These are phyloP conservation scores for Seriola quinqueradiata DNA, from an alignment of 2,113 vertebrate genomes.

Conservation along the genomic window DNA sequence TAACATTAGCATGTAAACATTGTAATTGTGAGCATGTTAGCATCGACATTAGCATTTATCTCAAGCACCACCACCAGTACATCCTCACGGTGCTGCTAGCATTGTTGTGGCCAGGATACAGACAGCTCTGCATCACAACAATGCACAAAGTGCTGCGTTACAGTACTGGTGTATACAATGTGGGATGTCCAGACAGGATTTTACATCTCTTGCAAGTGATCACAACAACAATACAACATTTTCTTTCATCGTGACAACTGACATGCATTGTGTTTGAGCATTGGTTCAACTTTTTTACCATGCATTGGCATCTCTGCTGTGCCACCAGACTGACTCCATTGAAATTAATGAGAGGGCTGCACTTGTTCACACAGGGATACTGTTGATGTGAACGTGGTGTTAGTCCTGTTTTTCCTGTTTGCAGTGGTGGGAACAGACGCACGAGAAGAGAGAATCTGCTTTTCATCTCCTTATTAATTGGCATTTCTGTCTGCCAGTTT, in stretches of 20 bases:
- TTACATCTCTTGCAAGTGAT: neutral
- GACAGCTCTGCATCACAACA: no score
- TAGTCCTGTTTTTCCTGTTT: neutral
- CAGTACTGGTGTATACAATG: neutral
- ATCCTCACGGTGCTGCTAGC: no score
- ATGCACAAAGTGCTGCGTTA: neutral
- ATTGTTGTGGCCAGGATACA: no score
- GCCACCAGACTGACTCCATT: neutral
- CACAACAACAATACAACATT: neutral
- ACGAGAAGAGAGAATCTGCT: neutral
- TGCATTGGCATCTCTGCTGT: neutral
- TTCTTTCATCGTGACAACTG: neutral
- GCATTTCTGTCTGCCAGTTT: neutral
- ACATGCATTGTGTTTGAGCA: neutral
- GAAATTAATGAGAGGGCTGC: neutral
- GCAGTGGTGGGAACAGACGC: neutral
- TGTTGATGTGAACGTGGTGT: neutral
- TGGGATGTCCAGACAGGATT: neutral
- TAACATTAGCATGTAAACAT: no score
- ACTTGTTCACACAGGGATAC: neutral
- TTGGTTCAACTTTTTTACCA: no score
- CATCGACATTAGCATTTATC: no score
- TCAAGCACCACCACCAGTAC: no score
- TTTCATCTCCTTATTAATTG: neutral
- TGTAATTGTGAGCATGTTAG: no score